phyloP scores from a whole-genome alignment of 1,140 invertebrate genomes.

The Oncopodura yosiiana region DNA sequence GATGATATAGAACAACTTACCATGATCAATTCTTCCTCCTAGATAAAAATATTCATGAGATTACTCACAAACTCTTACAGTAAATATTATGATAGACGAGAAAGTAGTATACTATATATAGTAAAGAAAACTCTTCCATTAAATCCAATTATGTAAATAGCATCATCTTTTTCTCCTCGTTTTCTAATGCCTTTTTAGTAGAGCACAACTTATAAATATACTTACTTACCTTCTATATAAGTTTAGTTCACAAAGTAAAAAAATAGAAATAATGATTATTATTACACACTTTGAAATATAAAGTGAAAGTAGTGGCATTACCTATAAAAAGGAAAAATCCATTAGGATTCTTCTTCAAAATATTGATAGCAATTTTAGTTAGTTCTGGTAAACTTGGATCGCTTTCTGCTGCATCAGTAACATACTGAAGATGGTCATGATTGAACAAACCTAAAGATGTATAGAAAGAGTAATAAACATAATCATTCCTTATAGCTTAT shows the following conservation, averaged over 20 bases:
- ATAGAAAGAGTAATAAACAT: too few relatives aligned
- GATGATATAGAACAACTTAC: too few relatives aligned
- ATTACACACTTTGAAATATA: not conserved
- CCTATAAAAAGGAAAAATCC: conserved; percentile 85
- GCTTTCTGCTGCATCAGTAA: conserved; percentile 49
- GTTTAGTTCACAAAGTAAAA: not conserved
- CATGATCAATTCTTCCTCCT: conserved; percentile 75
- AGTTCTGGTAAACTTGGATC: conserved; percentile 72
- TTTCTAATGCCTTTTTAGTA: too few relatives aligned
- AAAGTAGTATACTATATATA: too few relatives aligned
- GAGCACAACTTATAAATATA: too few relatives aligned
- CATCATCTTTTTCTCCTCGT: not conserved
- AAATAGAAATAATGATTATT: not conserved
- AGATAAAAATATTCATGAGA: conserved; percentile 23
- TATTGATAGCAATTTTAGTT: conserved; percentile 65
- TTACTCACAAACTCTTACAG: too few relatives aligned
- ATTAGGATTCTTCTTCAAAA: conserved; percentile 63
- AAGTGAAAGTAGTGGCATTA: conserved; percentile 38
- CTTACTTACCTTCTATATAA: conserved; percentile 4
- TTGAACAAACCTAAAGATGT: conserved; percentile 48
- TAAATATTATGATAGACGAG: too few relatives aligned
- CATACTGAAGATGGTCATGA: conserved; percentile 50
- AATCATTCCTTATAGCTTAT: too few relatives aligned
- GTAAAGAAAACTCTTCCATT: too few relatives aligned
- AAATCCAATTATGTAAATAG: not conserved